Percentiles rank a stretch among this genome's conserved stretches.
Conservation (phyloP, 2,888 invertebrate genomes). For the Cyclophora albipunctata region DNA sequence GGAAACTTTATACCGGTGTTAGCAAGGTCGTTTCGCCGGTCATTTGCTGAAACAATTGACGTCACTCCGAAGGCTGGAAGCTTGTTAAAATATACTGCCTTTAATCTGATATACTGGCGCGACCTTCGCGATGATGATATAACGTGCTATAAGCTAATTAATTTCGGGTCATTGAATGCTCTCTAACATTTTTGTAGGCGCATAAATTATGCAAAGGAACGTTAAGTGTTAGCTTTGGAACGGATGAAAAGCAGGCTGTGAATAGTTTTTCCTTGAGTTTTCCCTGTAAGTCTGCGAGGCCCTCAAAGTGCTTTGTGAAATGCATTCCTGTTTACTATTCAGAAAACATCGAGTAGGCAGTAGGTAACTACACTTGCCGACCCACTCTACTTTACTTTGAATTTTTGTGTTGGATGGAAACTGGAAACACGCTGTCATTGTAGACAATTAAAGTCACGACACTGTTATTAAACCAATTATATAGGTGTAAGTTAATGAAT, state of each 20-base stretch:
- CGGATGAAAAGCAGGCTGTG: slow-evolving; percentile 33
- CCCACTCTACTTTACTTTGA: too few species aligned
- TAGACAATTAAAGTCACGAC: too few species aligned
- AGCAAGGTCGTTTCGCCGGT: slow-evolving; percentile 51
- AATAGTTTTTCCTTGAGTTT: slow-evolving; percentile 30
- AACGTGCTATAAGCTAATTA: slow-evolving; percentile 20
- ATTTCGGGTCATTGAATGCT: slow-evolving; percentile 9
- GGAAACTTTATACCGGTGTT: slow-evolving; percentile 29
- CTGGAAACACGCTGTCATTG: too few species aligned
- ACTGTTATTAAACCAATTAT: too few species aligned
- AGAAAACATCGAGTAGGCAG: slow-evolving; percentile 19
- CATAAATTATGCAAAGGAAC: slow-evolving; percentile 3
- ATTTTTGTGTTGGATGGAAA: too few species aligned
- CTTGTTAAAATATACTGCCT: slow-evolving; percentile 45
- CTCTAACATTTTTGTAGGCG: too few species aligned
- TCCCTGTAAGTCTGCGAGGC: slow-evolving; percentile 27
- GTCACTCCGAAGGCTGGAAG: slow-evolving; percentile 58
- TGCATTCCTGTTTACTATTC: slow-evolving; percentile 28
- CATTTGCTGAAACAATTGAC: slow-evolving; percentile 71
- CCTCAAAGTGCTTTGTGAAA: slow-evolving; percentile 20
- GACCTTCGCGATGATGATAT: slow-evolving; percentile 30
- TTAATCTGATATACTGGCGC: slow-evolving; percentile 43
- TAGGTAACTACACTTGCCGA: slow-evolving; percentile 7
- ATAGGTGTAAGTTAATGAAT: too few species aligned
- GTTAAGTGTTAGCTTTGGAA: slow-evolving; percentile 18